A percentile compares a stretch with the other conserved stretches of the same genome.
Conservation (phyloP, 2,797 vertebrate genomes). For the Mormyrops boulengeri region DNA sequence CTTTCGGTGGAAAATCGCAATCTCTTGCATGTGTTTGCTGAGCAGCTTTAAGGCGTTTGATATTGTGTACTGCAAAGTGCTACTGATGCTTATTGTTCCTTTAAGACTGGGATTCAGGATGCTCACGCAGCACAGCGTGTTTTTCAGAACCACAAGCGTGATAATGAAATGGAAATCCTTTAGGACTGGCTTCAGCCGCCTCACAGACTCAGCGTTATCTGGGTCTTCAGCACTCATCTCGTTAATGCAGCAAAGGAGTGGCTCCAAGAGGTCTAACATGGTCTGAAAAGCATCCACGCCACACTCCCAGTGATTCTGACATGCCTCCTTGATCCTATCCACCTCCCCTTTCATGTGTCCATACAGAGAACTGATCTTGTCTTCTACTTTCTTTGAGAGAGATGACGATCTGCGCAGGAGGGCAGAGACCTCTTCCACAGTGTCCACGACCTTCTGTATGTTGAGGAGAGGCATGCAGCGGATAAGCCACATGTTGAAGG, state of each 20-base stretch:
- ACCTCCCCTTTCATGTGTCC: slow-evolving; percentile 76
- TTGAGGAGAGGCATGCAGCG: slow-evolving; percentile 81
- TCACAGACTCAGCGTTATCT: slow-evolving; percentile 66
- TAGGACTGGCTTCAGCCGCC: slow-evolving; percentile 76
- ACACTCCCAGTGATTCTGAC: slow-evolving; percentile 78
- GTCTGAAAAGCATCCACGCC: slow-evolving; percentile 86
- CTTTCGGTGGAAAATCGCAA: slow-evolving; percentile 89
- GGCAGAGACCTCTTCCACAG: slow-evolving; percentile 77
- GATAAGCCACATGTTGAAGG: slow-evolving; percentile 91
- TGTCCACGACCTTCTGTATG: slow-evolving; percentile 76
- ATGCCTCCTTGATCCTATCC: slow-evolving; percentile 73
- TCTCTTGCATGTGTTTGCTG: slow-evolving; percentile 91
- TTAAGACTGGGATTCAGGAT: slow-evolving; percentile 95
- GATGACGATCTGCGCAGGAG: slow-evolving; percentile 75
- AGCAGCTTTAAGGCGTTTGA: slow-evolving; percentile 91
- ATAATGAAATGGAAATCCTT: slow-evolving; percentile 93
- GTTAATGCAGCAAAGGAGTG: slow-evolving; percentile 79
- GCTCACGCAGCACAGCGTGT: slow-evolving; percentile 89
- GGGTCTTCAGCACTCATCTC: slow-evolving; percentile 68
- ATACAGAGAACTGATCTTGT: slow-evolving; percentile 72
- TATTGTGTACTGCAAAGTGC: slow-evolving; percentile 84
- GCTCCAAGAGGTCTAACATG: slow-evolving; percentile 83
- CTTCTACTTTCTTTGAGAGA: slow-evolving; percentile 73
- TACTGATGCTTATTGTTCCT: slow-evolving; percentile 86
- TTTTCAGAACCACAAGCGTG: slow-evolving; percentile 86